Evolutionary conservation across 1,140 invertebrate species (phyloP), one percentile per base, ranked within the genome.

Genomic region (Manduca sexta): DNA sequence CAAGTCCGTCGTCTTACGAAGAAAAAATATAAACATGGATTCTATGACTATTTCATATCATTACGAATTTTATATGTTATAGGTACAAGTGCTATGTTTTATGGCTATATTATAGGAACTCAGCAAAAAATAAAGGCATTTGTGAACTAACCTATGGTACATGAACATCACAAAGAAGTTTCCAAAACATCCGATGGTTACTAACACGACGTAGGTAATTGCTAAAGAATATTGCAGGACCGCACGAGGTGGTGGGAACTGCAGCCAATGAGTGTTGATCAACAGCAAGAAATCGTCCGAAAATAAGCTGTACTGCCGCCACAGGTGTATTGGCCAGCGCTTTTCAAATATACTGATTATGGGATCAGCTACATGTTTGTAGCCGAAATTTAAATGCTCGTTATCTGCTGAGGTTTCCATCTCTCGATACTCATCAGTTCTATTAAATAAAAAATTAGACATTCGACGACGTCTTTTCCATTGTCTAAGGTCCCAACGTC

Each of bases 211-310:
- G 63, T 93, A 93, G 0, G 91, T 43, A 1, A 69, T 69, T 2
- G 87, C 91, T 37, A 93, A 71, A 0, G 79, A 69, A 55, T 90
- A 89, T 49, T 91, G 89, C 11, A 86, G 62, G 1, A 52, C 57
- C n/a, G 86, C 77, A 5, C 69, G 54, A 0, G 90, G 89, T 2
- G 90, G 90, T 6, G 86, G 74, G 61, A 91, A 92, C 48, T 87
- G 65, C 52, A 93, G 61, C 91, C 92, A 93, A 63, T 92, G 90
- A 0, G 79, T 60, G 68, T 92, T 91, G 31, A 92, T 90, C 10
- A 84, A 65, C 7, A 79, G 60, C 31, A 92, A 74, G 54, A 89
- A 91, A 13, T 88, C 86, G 11, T 89, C 86, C 12, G 83, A 83
- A 45, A 90, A 90, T 43, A 85, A 73, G 5, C 88, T 87, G 29